Percentiles rank a stretch among this genome's conserved stretches.
phyloP scores from a whole-genome alignment of 2,797 vertebrate species.

The Schizopygopsis pylzovi region DNA sequence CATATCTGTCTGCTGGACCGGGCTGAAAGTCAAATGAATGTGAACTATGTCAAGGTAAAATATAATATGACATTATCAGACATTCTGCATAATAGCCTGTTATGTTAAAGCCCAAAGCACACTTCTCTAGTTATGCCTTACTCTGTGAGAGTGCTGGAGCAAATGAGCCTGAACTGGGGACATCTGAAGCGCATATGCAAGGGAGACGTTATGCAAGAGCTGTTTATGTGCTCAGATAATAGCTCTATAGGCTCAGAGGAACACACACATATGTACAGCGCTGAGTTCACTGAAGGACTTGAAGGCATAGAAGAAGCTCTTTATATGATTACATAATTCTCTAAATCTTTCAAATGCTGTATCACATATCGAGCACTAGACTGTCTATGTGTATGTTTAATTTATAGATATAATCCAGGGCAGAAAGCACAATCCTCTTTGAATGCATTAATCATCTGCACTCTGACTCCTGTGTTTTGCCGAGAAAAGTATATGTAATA shows the following conservation, averaged over 20 bases:
- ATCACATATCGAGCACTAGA: neutral
- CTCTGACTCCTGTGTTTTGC: constrained; percentile 33
- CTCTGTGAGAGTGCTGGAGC: constrained; percentile 31
- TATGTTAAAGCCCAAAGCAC: neutral
- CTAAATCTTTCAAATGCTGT: neutral
- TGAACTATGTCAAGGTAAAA: too few relatives aligned
- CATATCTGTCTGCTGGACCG: too few relatives aligned
- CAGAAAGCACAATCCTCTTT: constrained; percentile 65
- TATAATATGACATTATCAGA: too few relatives aligned
- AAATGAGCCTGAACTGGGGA: constrained; percentile 25
- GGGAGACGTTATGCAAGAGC: constrained; percentile 45
- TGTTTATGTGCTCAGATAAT: constrained; percentile 39
- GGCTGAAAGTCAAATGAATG: too few relatives aligned
- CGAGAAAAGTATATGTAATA: neutral
- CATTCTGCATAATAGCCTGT: too few relatives aligned
- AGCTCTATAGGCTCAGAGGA: constrained; percentile 28
- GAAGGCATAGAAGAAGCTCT: neutral
- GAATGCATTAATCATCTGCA: constrained; percentile 62
- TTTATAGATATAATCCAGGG: constrained; percentile 64
- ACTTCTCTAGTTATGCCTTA: neutral
- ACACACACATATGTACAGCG: neutral
- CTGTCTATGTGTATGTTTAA: constrained; percentile 40
- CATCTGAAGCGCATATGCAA: constrained; percentile 22
- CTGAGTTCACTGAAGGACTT: constrained; percentile 25
- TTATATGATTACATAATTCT: constrained; percentile 15